phyloP scores from a whole-genome alignment of 2,888 invertebrate species.

The Coelinius sp. region DNA sequence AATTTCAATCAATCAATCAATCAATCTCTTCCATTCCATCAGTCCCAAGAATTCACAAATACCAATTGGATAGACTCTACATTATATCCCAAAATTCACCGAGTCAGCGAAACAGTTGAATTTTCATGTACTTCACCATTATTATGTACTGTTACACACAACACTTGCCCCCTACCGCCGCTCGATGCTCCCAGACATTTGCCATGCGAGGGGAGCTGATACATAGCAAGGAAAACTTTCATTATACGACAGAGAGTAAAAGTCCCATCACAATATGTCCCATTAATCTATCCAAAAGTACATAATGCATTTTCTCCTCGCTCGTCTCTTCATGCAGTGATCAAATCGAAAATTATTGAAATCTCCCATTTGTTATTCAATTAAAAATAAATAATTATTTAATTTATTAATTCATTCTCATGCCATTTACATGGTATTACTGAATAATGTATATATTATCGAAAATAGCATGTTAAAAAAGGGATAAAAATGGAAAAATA shows the following conservation, averaged over 20 bases:
- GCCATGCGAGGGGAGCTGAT: background rate
- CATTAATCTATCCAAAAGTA: background rate
- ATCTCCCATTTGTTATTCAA: too few species aligned
- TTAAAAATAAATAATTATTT: too few species aligned
- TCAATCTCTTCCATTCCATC: too few species aligned
- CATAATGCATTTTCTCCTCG: background rate
- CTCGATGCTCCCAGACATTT: background rate
- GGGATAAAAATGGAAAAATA: background rate
- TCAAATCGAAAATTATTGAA: too few species aligned
- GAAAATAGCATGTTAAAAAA: background rate
- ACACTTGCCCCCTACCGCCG: background rate
- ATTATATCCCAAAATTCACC: too few species aligned
- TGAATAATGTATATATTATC: background rate
- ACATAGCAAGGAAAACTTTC: constrained; percentile 35
- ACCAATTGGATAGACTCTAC: too few species aligned
- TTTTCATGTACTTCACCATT: background rate
- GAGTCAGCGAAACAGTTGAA: background rate
- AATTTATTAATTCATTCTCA: background rate
- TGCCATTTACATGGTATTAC: background rate
- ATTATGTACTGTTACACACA: background rate
- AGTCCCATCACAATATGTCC: constrained; percentile 31
- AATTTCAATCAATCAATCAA: too few species aligned
- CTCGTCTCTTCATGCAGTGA: background rate
- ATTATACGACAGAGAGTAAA: constrained; percentile 30
- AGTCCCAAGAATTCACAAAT: too few species aligned